Conservation (phyloP, 1,140 invertebrate species). For the Vanessa tameamea region DNA sequence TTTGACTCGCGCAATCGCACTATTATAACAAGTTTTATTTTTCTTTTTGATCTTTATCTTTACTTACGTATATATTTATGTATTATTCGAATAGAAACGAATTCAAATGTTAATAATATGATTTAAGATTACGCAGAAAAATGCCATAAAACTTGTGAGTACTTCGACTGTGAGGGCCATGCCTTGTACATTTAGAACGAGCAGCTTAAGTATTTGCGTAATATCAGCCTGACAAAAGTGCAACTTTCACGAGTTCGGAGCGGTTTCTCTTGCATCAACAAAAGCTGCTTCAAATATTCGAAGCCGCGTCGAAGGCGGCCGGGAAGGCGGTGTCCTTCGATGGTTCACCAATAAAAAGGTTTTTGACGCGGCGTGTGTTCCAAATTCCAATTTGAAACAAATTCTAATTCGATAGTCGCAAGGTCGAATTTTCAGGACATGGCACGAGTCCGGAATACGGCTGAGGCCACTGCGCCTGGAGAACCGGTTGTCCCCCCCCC, state of each 20-base stretch:
- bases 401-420: constrained; percentile 32
- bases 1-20: background rate
- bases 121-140: background rate
- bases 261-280: constrained; percentile 12
- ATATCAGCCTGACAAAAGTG: constrained; percentile 5
- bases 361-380: constrained; percentile 48
- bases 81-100: background rate
- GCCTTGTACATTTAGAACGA: background rate
- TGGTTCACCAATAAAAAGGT: constrained; percentile 60
- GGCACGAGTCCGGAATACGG: constrained; percentile 22
- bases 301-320: constrained; percentile 24
- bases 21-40: background rate
- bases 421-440: constrained; percentile 34
- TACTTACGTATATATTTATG: too few relatives aligned
- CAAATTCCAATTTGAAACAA: constrained; percentile 27
- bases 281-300: constrained; percentile 43
- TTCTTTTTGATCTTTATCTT: background rate
- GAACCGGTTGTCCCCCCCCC: constrained; percentile 32
- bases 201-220: constrained; percentile 5
- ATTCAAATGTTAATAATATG: background rate
- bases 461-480: constrained; percentile 32
- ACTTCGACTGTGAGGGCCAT: background rate
- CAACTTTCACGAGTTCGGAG: constrained; percentile 13
- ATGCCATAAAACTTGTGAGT: background rate
- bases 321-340: constrained; percentile 50